Percentiles rank a stretch among this genome's conserved stretches.
Evolutionary conservation across 2,797 vertebrate species (phyloP).

Genomic region (Poecilia picta): DNA sequence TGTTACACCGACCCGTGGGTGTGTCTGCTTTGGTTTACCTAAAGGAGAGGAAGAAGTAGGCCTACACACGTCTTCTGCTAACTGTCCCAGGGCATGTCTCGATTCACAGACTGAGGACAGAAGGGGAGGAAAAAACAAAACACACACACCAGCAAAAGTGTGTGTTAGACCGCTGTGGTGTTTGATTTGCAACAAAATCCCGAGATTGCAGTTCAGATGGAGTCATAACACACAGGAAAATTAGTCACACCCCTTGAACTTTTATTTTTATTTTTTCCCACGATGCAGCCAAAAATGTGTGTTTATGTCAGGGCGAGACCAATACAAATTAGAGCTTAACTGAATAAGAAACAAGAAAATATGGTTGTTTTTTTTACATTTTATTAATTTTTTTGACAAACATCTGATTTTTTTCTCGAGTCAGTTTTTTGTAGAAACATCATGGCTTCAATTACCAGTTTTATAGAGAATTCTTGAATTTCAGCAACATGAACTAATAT

Average conservation of each 20-base stretch:
- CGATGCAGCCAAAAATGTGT: background rate
- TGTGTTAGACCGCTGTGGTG: slow-evolving; percentile 67
- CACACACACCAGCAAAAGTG: slow-evolving; percentile 63
- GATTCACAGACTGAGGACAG: slow-evolving; percentile 84
- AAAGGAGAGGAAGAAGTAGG: slow-evolving; percentile 68
- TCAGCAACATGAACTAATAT: background rate
- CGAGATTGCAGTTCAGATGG: slow-evolving; percentile 32
- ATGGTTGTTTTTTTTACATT: no score
- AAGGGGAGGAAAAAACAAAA: slow-evolving; percentile 48
- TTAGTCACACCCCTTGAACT: background rate
- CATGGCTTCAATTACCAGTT: background rate
- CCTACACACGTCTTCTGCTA: slow-evolving; percentile 78
- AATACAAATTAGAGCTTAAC: background rate
- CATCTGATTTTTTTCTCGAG: no score
- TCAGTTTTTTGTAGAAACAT: no score
- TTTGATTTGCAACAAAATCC: slow-evolving; percentile 46
- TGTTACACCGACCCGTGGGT: slow-evolving; percentile 43
- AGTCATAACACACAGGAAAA: slow-evolving; percentile 18
- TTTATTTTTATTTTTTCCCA: no score
- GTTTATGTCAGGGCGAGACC: background rate
- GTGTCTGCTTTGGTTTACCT: slow-evolving; percentile 75
- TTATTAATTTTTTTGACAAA: no score
- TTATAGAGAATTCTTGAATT: background rate
- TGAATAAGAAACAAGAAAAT: background rate
- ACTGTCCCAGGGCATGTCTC: slow-evolving; percentile 85